Evolutionary conservation across 2,797 vertebrate species (phyloP).

Genomic region (Falco rusticolus): DNA sequence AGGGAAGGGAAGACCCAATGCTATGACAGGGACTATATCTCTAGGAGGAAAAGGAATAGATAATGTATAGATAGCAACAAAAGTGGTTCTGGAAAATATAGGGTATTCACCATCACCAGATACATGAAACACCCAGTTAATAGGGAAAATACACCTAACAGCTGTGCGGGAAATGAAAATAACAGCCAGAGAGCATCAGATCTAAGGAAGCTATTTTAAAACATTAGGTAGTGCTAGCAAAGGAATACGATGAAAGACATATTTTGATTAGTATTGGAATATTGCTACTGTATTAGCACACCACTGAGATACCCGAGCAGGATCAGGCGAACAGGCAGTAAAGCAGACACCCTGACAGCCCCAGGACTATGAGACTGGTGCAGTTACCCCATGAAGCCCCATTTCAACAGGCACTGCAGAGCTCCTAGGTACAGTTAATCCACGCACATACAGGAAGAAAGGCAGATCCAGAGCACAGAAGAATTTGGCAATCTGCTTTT

Average conservation of each 20-base stretch:
- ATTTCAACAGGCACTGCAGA: neutral
- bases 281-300: neutral
- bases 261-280: neutral
- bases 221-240: neutral
- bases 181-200: neutral
- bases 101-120: neutral
- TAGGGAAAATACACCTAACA: neutral
- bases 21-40: neutral
- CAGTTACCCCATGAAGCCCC: neutral
- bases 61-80: neutral
- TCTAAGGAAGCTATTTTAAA: neutral
- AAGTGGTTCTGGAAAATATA: neutral
- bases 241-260: neutral
- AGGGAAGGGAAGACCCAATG: neutral
- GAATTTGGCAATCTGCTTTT: neutral
- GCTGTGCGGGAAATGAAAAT: neutral
- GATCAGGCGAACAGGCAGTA: neutral
- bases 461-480: neutral
- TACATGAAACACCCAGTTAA: neutral
- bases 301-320: neutral
- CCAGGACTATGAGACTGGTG: neutral
- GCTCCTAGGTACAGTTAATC: neutral
- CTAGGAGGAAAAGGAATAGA: neutral
- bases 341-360: neutral
- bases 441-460: neutral